phyloP scores from a whole-genome alignment of 2,797 vertebrate genomes.

The Tokudaia tokunoshimensis region DNA sequence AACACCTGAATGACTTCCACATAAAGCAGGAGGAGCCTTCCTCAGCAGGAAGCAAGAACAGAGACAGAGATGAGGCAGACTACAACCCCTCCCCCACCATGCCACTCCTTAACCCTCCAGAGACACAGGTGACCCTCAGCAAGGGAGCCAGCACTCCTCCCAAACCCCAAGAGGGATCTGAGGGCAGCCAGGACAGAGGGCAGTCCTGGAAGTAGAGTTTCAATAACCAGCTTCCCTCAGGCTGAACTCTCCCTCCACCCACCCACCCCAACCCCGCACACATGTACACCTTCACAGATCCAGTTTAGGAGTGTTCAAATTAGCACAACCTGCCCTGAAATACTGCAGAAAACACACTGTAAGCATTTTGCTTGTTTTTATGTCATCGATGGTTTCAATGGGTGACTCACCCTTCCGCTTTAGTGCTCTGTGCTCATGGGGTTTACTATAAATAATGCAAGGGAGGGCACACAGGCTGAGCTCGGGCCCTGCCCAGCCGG shows the following conservation, averaged over 20 bases:
- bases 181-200: conserved; percentile 51
- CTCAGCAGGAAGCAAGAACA: neutral
- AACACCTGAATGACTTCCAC: neutral
- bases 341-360: conserved; percentile 80
- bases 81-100: fast-evolving
- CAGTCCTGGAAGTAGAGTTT: conserved; percentile 30
- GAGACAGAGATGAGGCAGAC: neutral
- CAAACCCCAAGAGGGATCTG: neutral
- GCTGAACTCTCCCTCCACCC: conserved; percentile 62
- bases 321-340: conserved; percentile 87
- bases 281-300: conserved; percentile 65
- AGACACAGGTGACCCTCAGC: neutral
- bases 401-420: conserved; percentile 89
- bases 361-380: conserved; percentile 86
- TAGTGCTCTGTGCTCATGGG: conserved; percentile 86
- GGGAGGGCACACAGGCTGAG: conserved; percentile 49
- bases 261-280: neutral
- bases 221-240: neutral
- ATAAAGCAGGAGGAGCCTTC: neutral
- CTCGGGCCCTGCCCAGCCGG: neutral
- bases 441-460: conserved; percentile 89
- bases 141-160: neutral
- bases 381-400: conserved; percentile 86
- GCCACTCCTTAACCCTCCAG: neutral
- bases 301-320: conserved; percentile 68